Conservation (phyloP, 2,888 invertebrate genomes). For the Athrips mouffetella region DNA sequence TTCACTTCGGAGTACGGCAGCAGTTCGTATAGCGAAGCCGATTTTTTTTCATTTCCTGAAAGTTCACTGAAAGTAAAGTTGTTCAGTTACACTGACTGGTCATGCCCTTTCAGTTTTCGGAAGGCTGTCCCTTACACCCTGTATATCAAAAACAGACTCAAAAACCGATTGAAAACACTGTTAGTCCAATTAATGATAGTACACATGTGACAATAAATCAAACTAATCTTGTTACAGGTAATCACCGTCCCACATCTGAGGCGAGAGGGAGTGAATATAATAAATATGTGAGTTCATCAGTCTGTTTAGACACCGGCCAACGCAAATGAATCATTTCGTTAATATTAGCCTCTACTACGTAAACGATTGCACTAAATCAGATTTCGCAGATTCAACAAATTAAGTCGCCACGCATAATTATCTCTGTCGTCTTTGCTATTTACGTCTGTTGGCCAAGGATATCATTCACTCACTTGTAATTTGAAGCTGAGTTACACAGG, state of each 20-base stretch:
- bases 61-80: too few species aligned
- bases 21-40: too few species aligned
- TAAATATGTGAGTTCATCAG: not conserved
- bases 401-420: constrained; percentile 11
- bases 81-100: too few species aligned
- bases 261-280: not conserved
- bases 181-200: too few species aligned
- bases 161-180: too few species aligned
- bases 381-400: constrained; percentile 4
- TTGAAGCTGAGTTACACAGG: not conserved
- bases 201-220: not conserved
- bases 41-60: too few species aligned
- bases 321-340: constrained; percentile 1
- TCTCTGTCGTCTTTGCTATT: constrained; percentile 12
- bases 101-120: too few species aligned
- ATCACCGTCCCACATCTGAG: not conserved
- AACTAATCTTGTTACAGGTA: not conserved
- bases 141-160: too few species aligned
- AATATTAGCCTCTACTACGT: constrained; percentile 1
- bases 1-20: too few species aligned
- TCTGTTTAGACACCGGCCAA: constrained; percentile 1
- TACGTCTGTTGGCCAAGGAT: constrained; percentile 8
- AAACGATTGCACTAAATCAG: not conserved
- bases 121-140: too few species aligned
- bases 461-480: not conserved